Evolutionary conservation across 2,888 invertebrate species (phyloP), one percentile per base, ranked within the genome.

Genomic region (Eupithecia centaureata): DNA sequence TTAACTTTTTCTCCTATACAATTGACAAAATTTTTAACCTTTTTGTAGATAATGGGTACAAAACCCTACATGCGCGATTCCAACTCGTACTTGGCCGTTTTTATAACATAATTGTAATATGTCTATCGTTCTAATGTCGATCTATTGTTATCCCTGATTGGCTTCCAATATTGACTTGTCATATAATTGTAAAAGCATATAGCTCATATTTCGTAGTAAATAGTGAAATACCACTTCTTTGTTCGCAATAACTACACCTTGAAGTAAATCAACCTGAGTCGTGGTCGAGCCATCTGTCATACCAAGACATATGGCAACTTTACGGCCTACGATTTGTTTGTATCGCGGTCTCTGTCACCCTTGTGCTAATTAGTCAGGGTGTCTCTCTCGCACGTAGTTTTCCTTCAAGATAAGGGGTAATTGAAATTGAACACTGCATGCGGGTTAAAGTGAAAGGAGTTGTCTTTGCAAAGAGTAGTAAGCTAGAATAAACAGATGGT

Each of bases 401-500:
- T 89, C 84, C 87, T 91, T 88, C 89, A 85, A 90, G 87, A 85
- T 85, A 83, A 78, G 82, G 80, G 86, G 88, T 88, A 89, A 91
- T 90, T 91, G 91, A 91, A 91, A 91, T 86, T 85, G 89, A 87
- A 90, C 87, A 88, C 89, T 89, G 84, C 86, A 92, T 91, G 90
- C 91, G 91, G 91, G 91, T 82, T 82, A 69, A 85, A 90, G 91
- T 88, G 91, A 90, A 92, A 91, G 91, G 89, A 87, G 86, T 84
- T 81, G 79, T 74, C 81, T 79, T 80, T 78, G 42, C 86, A 89
- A 77, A 87, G 88, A 89, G 77, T 82, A 22, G 59, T 59, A 22
- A 33, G 10, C 28, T 15, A 33, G 10, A 32, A 25, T 59, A 30
- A 25, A 30, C 59, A 67, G 67, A 67, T 65, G 58, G 52, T 52